A percentile compares a stretch with the other conserved stretches of the same genome.
Conservation (phyloP, 2,113 vertebrate genomes). For the Paratilapia polleni region DNA sequence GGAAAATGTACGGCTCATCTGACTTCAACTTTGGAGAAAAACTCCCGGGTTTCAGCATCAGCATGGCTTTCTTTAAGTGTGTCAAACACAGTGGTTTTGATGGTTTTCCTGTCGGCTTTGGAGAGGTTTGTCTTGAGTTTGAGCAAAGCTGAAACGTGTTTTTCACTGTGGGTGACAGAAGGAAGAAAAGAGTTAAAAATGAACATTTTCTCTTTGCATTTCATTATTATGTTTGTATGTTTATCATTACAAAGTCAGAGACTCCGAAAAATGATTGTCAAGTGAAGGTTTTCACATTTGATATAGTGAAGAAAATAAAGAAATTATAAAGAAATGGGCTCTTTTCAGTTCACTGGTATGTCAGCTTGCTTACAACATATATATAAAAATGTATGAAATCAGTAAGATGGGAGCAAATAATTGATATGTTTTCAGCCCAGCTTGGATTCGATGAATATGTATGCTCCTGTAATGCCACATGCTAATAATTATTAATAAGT, state of each 20-base stretch:
- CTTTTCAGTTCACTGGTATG: no score
- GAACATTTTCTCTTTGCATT: rapidly evolving
- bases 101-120: slow-evolving; percentile 69
- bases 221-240: background rate
- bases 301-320: background rate
- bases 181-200: no score
- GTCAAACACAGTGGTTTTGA: slow-evolving; percentile 80
- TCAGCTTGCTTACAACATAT: no score
- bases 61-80: background rate
- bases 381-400: background rate
- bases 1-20: background rate
- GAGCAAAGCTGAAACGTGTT: slow-evolving; percentile 86
- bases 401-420: background rate
- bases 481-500: background rate
- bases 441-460: background rate
- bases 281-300: background rate
- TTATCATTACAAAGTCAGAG: background rate
- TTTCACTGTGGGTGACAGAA: slow-evolving; percentile 79
- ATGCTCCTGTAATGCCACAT: background rate
- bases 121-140: slow-evolving; percentile 87
- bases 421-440: background rate
- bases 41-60: rapidly evolving
- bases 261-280: background rate
- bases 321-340: no score
- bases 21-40: slow-evolving; percentile 47